Evolutionary conservation across 2,888 invertebrate species (phyloP), one percentile per base, ranked within the genome.

Genomic region (Malthinus seriepunctatus): DNA sequence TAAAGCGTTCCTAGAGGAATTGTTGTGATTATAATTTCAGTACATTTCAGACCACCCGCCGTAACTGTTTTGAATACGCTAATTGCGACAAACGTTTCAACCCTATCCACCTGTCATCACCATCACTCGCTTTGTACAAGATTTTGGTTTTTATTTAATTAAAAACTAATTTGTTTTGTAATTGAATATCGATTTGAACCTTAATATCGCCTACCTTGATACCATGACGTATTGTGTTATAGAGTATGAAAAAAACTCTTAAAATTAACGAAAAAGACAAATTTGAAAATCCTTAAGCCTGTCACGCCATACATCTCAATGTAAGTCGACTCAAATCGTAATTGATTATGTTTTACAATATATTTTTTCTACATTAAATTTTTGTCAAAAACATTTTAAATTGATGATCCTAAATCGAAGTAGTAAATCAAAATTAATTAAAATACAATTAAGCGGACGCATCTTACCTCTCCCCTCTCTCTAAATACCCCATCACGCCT

Each of bases 161-260:
- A 68, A 68, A 69, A 71, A 71, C 70, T 71, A 71, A 71, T 71
- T 71, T 71, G 69, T 69, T 71, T 71, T 69, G 69, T 71, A 70
- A 71, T 71, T 71, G 70, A 71, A 71, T 71, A 71, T 71, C 70
- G 71, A 71, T 69, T 68, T 62, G 56, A 51, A 39, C 58, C 37
- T 38, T 39, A 46, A 15, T 39, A 49, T 49, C 52, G 49, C 56
- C 56, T 60, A 51, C 45, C 14, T 48, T n/a, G n/a, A n/a, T n/a
- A n/a, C n/a, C n/a, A 46, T 52, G 51, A 52, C 52, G 14, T 46
- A 23, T n/a, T 45, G 11, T 45, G 39, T 12, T n/a, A n/a, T n/a
- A n/a, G n/a, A 11, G 10, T 39, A 46, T 42, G 12, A 39, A 45
- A 45, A 10, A 10, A 11, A 15, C 9, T 46, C 15, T 31, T 9